Conservation (phyloP, 2,797 vertebrate genomes). For the Acomys russatus region DNA sequence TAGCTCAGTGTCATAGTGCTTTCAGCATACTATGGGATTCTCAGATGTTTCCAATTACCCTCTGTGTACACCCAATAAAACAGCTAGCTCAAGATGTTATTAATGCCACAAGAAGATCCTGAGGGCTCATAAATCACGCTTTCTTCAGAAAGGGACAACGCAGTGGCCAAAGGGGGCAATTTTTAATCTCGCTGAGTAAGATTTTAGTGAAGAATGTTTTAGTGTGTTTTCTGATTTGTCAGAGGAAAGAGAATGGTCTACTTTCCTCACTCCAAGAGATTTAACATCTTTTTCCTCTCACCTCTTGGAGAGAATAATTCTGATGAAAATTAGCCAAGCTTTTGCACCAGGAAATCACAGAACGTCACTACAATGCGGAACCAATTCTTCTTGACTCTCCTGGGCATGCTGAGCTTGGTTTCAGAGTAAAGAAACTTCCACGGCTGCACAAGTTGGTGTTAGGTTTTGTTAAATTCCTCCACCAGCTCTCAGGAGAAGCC, state of each 20-base stretch:
- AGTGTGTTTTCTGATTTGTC: not conserved
- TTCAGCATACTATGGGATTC: constrained; percentile 52
- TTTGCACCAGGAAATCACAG: constrained; percentile 52
- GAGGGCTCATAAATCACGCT: constrained; percentile 72
- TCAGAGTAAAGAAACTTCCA: constrained; percentile 61
- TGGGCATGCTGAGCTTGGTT: constrained; percentile 41
- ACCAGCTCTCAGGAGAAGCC: constrained; percentile 43
- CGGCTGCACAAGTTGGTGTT: not conserved
- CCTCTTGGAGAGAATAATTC: constrained; percentile 60
- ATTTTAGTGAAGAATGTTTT: constrained; percentile 23
- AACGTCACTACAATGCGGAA: constrained; percentile 46
- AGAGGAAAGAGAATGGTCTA: not conserved
- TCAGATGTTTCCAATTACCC: constrained; percentile 86
- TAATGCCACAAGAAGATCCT: constrained; percentile 75
- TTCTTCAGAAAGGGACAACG: constrained; percentile 75
- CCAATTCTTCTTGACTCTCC: constrained; percentile 56
- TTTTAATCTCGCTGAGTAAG: constrained; percentile 68
- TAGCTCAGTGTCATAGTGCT: constrained; percentile 52
- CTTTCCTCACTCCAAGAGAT: constrained; percentile 13
- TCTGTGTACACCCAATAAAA: constrained; percentile 85
- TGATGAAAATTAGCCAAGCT: constrained; percentile 45
- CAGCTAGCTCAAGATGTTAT: constrained; percentile 72
- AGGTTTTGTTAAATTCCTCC: not conserved
- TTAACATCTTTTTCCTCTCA: constrained; percentile 53
- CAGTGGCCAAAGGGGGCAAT: constrained; percentile 48